Evolutionary conservation across 2,113 vertebrate species (phyloP), one percentile per base, ranked within the genome.

Genomic region (Seriola aureovittata): DNA sequence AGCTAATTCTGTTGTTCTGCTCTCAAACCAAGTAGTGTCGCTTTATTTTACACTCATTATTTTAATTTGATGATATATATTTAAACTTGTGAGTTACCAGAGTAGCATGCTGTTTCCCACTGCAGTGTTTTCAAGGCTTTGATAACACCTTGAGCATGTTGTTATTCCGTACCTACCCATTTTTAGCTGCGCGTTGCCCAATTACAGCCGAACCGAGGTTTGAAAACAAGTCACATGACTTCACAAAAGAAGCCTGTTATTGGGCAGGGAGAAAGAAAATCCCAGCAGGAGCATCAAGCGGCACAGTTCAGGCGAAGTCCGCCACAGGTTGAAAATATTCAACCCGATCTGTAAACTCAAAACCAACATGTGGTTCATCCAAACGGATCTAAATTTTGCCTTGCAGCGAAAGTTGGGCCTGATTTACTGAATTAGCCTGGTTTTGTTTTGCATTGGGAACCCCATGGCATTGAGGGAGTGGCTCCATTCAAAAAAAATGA

Each of bases 1-100:
- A 78, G 77, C 77, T 84, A 88, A 88, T 90, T 86, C 72, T 69
- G 73, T 75, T 79, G 62, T 67, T 60, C 64, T 80, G 79, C 57
- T 57, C 55, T 21, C 21, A 82, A 91, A 71, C n/a, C 55, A 32
- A 46, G 25, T 42, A 23, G 64, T 21, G 55, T 5, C 62, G 52
- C 62, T 67, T 44, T 7, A 68, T 46, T 42, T 50, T n/a, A 50
- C 19, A 1, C 2, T 0, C 16, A 71, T 32, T 0, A 4, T 78
- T 83, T 74, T 52, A 66, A 83, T 75, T 62, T 68, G 19, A 64
- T 48, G 59, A 52, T 36, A 34, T 67, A 34, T 25, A 48, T 84
- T 73, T 62, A 55, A 54, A 21, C 38, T 54, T 23, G 17, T 16
- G 25, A 73, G 50, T 55, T n/a, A 21, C 29, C 40, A 58, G 63